A percentile compares a stretch with the other conserved stretches of the same genome.
phyloP scores from a whole-genome alignment of 2,797 vertebrate genomes.

The Linurgus olivaceus region DNA sequence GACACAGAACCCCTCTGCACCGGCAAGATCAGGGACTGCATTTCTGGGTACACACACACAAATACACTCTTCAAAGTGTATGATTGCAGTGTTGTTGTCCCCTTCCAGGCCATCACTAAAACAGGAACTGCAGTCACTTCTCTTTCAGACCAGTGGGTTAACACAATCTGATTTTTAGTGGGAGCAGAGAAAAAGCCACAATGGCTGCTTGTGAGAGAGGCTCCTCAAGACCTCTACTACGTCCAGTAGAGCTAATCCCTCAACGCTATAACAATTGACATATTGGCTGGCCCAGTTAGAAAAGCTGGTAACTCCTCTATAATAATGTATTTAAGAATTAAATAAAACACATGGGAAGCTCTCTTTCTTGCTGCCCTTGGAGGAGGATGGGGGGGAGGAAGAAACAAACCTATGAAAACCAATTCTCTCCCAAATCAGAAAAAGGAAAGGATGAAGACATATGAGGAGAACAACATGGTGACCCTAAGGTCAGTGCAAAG shows the following conservation, averaged over 20 bases:
- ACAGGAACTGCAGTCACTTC: not conserved
- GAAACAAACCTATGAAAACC: too few relatives aligned
- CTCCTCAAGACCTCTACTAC: too few relatives aligned
- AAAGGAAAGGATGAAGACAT: too few relatives aligned
- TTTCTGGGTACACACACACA: not conserved
- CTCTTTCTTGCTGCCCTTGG: too few relatives aligned
- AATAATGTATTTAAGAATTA: not conserved
- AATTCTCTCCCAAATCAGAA: too few relatives aligned
- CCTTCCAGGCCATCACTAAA: not conserved
- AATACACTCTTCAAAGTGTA: not conserved
- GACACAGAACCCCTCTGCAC: not conserved
- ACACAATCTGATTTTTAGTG: not conserved
- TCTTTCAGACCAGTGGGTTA: not conserved
- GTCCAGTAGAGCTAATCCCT: not conserved
- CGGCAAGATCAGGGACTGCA: not conserved
- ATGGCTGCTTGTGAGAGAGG: not conserved
- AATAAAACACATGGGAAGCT: too few relatives aligned
- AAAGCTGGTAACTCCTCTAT: not conserved
- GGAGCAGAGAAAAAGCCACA: not conserved
- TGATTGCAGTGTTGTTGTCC: fast-evolving
- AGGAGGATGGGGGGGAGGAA: too few relatives aligned
- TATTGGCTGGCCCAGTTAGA: not conserved
- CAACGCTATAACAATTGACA: fast-evolving
- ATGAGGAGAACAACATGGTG: too few relatives aligned
- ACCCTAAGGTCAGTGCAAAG: too few relatives aligned